These are phyloP conservation scores for Fragum sueziense DNA, from an alignment of 2,888 invertebrate genomes.

Conservation along the genomic window DNA sequence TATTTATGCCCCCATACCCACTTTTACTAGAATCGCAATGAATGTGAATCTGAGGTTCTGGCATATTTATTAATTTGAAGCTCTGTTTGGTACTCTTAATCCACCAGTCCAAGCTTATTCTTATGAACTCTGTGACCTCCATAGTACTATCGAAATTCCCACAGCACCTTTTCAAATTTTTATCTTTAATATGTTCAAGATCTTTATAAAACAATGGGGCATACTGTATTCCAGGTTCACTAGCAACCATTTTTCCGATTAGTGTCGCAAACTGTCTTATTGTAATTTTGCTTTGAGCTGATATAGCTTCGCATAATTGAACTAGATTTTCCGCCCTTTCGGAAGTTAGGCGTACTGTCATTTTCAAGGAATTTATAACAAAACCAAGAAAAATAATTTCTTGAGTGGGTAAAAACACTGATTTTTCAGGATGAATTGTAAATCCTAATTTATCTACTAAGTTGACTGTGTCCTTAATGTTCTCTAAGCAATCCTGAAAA, in stretches of 20 bases:
- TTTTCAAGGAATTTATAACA: not conserved
- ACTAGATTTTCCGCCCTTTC: too few species aligned
- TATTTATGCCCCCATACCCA: slow-evolving; percentile 9
- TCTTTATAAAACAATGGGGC: not conserved
- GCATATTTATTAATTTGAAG: not conserved
- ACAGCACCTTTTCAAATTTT: not conserved
- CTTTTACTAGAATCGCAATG: not conserved
- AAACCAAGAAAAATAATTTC: slow-evolving; percentile 42
- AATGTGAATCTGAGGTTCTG: not conserved
- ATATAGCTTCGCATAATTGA: too few species aligned
- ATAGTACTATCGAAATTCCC: not conserved
- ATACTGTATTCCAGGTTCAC: not conserved
- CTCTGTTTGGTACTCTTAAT: not conserved
- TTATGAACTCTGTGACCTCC: not conserved
- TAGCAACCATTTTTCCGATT: not conserved
- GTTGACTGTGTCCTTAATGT: too few species aligned
- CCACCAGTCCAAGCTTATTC: not conserved
- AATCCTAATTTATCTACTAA: too few species aligned
- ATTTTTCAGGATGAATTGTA: slow-evolving; percentile 57
- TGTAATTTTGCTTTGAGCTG: too few species aligned
- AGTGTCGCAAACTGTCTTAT: not conserved
- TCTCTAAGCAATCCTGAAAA: too few species aligned
- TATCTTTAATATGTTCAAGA: slow-evolving; percentile 3
- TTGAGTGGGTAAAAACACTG: slow-evolving; percentile 41
- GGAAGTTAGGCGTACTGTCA: not conserved